Evolutionary conservation across 2,797 vertebrate species (phyloP), one percentile per base, ranked within the genome.

Genomic region (Gallirallus australis): DNA sequence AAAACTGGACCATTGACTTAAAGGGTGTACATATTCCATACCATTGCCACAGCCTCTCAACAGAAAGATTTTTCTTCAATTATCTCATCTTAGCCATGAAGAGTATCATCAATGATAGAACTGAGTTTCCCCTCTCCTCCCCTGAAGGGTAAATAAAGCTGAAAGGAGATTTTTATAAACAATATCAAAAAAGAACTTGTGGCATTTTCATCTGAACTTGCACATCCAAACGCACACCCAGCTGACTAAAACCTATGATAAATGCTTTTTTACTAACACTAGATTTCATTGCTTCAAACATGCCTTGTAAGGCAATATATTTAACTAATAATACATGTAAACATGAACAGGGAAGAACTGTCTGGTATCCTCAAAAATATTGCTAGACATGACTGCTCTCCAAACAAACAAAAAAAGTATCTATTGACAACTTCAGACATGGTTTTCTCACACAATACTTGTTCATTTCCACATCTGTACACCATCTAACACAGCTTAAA

Each of bases 381-480:
- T 66, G 59, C 57, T 63, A 93, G 80, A 45, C 1, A 0, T 77
- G 82, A 91, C 82, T 39, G 37, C 12, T 61, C 63, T 82, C 86
- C 25, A 45, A 82, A 92, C 50, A 50, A 50, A 48, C 20, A 50
- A 25, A 50, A 24, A 79, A 27, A 78, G 85, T 82, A 60, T 39
- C 23, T 14, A 94, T 9, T 81, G 81, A 90, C 69, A 76, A 24
- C 21, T 82, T 82, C 76, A 90, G 63, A 91, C 84, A 39, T 4
- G 64, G 89, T 61, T 92, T 61, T 82, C 57, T 82, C 91, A 68
- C 54, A 89, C 45, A 89, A 45, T 80, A 53, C 64, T 87, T 65
- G 54, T 57, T 92, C 63, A 86, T 66, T 93, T 78, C 84, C 89
- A 92, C 82, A 95, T 88, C 94, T 91, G 94, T 42, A 81, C 72